Evolutionary conservation across 2,888 invertebrate species (phyloP).

Genomic region (Noctuana brunneofusca): DNA sequence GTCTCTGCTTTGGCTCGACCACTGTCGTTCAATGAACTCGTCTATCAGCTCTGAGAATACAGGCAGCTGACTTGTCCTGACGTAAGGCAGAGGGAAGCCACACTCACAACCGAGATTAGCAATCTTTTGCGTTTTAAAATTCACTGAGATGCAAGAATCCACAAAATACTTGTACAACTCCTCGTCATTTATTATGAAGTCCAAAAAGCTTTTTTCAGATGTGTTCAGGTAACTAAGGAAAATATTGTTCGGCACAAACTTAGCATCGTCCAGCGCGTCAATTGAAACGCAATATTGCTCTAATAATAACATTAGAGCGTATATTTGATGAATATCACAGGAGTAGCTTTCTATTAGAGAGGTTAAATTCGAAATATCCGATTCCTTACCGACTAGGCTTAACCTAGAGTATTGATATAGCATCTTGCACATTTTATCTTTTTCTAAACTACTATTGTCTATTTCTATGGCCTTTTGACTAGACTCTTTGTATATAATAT

Average conservation of each 20-base stretch:
- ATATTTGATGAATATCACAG: slow-evolving; percentile 77
- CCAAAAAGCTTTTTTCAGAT: slow-evolving; percentile 56
- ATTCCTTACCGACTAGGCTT: slow-evolving; percentile 69
- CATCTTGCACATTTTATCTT: slow-evolving; percentile 62
- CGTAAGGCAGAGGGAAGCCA: slow-evolving; percentile 82
- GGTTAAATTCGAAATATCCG: slow-evolving; percentile 70
- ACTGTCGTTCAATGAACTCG: slow-evolving; percentile 79
- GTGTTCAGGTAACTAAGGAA: slow-evolving; percentile 69
- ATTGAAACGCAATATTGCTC: slow-evolving; percentile 72
- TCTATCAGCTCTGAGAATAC: slow-evolving; percentile 82
- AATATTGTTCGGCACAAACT: slow-evolving; percentile 67
- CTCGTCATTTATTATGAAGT: slow-evolving; percentile 66
- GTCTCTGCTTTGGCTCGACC: slow-evolving; percentile 64
- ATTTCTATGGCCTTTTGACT: slow-evolving; percentile 71
- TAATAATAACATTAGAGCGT: slow-evolving; percentile 65
- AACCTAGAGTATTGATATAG: slow-evolving; percentile 75
- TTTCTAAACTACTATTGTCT: slow-evolving; percentile 61
- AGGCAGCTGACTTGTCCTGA: slow-evolving; percentile 64
- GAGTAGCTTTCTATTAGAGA: slow-evolving; percentile 64
- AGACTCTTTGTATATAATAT: slow-evolving; percentile 75
- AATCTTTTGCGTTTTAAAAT: slow-evolving; percentile 67
- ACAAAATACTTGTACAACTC: slow-evolving; percentile 77
- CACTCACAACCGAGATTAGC: slow-evolving; percentile 82
- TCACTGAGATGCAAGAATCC: slow-evolving; percentile 82
- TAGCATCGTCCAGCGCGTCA: slow-evolving; percentile 65